These are phyloP conservation scores for Papilio polyxenes DNA, from an alignment of 1,140 invertebrate species.

Conservation along the genomic window DNA sequence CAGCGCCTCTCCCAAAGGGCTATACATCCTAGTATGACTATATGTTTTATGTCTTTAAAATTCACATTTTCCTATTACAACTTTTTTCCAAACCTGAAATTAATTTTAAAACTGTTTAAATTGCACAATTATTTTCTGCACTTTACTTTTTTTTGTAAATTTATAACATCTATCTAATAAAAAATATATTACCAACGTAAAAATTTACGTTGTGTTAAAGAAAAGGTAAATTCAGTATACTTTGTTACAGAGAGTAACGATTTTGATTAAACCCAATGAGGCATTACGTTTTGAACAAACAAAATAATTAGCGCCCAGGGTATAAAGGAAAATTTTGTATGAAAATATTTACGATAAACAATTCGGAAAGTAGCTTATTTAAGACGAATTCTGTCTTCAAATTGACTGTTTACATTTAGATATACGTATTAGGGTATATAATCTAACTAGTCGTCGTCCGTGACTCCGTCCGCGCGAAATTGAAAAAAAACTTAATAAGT, in stretches of 20 bases:
- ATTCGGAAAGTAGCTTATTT: background rate
- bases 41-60: too few relatives aligned
- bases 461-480: too few relatives aligned
- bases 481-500: too few relatives aligned
- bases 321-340: background rate
- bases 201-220: background rate
- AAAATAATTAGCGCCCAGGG: slow-evolving; percentile 2
- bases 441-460: too few relatives aligned
- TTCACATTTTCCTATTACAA: too few relatives aligned
- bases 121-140: background rate
- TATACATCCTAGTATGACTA: too few relatives aligned
- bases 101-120: too few relatives aligned
- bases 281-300: slow-evolving; percentile 7
- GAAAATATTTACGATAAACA: background rate
- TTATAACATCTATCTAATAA: background rate
- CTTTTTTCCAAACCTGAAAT: too few relatives aligned
- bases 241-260: background rate
- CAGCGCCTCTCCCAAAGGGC: too few relatives aligned
- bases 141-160: background rate
- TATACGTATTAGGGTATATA: background rate
- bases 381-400: background rate
- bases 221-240: background rate
- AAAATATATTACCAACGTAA: background rate
- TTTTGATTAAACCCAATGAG: slow-evolving; percentile 10
- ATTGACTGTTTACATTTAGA: background rate